phyloP scores from a whole-genome alignment of 2,888 invertebrate genomes.

The Calameuta idolon region DNA sequence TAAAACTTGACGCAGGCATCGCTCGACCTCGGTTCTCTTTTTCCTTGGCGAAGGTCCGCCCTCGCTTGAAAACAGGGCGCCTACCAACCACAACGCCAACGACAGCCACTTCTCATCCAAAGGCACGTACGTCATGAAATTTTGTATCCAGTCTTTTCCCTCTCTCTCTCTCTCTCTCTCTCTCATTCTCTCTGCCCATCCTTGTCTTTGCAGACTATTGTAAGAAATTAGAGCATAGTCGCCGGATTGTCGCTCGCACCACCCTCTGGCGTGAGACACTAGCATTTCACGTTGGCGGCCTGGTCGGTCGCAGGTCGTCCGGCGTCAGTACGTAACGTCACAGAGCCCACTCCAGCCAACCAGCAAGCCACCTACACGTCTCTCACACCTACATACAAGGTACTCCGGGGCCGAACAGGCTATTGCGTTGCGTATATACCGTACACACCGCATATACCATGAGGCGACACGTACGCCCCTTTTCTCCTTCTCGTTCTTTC shows the following conservation, averaged over 20 bases:
- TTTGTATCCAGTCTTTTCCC: neutral
- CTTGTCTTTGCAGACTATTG: neutral
- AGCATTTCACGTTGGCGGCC: constrained; percentile 18
- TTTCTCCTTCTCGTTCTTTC: constrained; percentile 1
- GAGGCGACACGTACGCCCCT: constrained; percentile 4
- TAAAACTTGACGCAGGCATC: constrained; percentile 2
- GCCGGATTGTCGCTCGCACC: constrained; percentile 22
- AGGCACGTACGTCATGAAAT: neutral
- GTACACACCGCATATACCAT: neutral
- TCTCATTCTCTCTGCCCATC: neutral
- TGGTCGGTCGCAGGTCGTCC: constrained; percentile 36
- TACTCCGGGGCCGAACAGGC: constrained; percentile 1
- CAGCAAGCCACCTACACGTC: constrained; percentile 39
- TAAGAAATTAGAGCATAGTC: neutral
- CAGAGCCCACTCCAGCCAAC: constrained; percentile 26
- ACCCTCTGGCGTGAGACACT: constrained; percentile 13
- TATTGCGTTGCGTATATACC: neutral
- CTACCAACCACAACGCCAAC: constrained; percentile 1
- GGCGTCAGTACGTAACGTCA: constrained; percentile 40
- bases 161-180: constrained; percentile 1
- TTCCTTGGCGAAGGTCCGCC: constrained; percentile 1
- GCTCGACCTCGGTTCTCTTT: constrained; percentile 6
- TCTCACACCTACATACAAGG: constrained; percentile 30
- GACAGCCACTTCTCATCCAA: constrained; percentile 18
- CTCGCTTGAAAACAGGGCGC: neutral